Evolutionary conservation across 2,888 invertebrate genomes (phyloP).

Genomic region (Alcis repandata): DNA sequence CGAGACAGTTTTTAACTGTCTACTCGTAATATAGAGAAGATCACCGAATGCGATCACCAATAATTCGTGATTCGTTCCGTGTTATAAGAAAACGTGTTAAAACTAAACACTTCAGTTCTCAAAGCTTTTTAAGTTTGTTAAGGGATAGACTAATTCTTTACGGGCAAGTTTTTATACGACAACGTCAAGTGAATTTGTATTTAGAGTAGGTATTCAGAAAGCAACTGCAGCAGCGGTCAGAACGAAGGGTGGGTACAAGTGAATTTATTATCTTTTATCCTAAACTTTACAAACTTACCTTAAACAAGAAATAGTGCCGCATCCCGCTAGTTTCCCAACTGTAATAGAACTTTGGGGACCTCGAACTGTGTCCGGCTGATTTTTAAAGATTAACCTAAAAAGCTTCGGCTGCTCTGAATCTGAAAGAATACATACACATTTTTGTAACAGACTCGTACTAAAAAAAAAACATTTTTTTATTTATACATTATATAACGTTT

Average conservation of each 20-base stretch:
- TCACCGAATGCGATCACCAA: too few relatives aligned
- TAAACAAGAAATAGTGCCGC: slow-evolving; percentile 31
- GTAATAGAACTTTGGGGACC: slow-evolving; percentile 39
- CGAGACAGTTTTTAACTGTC: too few relatives aligned
- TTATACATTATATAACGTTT: too few relatives aligned
- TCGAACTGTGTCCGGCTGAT: slow-evolving; percentile 6
- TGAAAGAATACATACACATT: too few relatives aligned
- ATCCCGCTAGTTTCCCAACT: slow-evolving; percentile 38
- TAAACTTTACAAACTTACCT: slow-evolving; percentile 28
- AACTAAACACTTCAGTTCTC: not conserved
- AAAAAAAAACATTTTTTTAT: not conserved
- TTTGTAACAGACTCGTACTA: too few relatives aligned
- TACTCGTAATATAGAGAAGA: too few relatives aligned
- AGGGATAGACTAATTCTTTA: not conserved
- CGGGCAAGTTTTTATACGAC: not conserved
- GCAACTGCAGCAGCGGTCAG: slow-evolving; percentile 24
- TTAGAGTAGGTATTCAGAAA: slow-evolving; percentile 1
- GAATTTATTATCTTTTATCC: slow-evolving; percentile 33
- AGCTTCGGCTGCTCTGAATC: slow-evolving; percentile 7
- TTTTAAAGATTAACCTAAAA: slow-evolving; percentile 18
- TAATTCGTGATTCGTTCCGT: too few relatives aligned
- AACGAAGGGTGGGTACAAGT: slow-evolving; percentile 26
- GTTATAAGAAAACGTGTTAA: not conserved
- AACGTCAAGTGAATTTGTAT: slow-evolving; percentile 39
- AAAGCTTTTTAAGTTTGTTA: too few relatives aligned